These are phyloP conservation scores for Chiloscyllium plagiosum DNA, from an alignment of 2,113 vertebrate genomes.

Conservation along the genomic window DNA sequence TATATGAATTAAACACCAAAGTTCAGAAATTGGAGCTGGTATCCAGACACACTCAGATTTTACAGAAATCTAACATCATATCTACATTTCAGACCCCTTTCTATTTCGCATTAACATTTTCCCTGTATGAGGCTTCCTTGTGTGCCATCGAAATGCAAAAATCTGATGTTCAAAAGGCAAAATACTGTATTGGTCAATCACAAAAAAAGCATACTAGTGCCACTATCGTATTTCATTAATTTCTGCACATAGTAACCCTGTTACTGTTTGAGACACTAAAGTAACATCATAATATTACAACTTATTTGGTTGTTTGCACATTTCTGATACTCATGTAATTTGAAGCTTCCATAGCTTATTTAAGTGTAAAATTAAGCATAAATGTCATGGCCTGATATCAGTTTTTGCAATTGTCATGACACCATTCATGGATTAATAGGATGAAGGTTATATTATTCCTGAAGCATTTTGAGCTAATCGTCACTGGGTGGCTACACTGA, in stretches of 20 bases:
- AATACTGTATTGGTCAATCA: background rate
- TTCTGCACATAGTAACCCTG: background rate
- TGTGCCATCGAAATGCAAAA: background rate
- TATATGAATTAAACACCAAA: background rate
- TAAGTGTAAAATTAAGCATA: slow-evolving; percentile 21
- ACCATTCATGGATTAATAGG: slow-evolving; percentile 19
- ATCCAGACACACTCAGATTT: background rate
- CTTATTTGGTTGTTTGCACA: background rate
- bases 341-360: slow-evolving; percentile 21
- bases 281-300: background rate
- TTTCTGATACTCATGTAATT: slow-evolving; percentile 6
- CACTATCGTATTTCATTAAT: background rate
- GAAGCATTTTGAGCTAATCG: slow-evolving; percentile 5
- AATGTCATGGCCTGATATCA: background rate
- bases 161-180: background rate
- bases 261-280: background rate
- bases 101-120: background rate
- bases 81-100: background rate
- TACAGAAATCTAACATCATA: background rate
- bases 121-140: background rate
- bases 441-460: slow-evolving; percentile 11
- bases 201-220: background rate
- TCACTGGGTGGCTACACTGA: background rate
- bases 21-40: background rate
- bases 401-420: background rate